These are phyloP conservation scores for Daboia siamensis DNA, from an alignment of 2,113 vertebrate species.

Conservation along the genomic window DNA sequence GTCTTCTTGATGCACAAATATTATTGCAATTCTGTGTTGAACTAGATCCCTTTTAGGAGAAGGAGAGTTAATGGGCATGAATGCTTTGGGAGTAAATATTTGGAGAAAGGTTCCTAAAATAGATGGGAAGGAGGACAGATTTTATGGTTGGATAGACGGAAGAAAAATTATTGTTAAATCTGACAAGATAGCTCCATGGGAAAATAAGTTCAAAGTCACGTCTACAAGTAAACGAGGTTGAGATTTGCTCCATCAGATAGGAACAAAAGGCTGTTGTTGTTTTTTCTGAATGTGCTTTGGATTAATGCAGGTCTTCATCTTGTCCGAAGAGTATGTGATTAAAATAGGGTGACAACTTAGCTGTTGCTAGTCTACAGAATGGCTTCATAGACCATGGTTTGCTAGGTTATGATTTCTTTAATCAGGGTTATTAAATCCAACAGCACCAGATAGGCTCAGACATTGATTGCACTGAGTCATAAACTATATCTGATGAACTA, in stretches of 20 bases:
- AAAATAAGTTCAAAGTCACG: background rate
- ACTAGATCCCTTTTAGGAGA: background rate
- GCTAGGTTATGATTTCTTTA: background rate
- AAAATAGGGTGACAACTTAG: background rate
- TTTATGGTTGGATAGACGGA: background rate
- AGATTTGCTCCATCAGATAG: background rate
- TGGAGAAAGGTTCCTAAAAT: slow-evolving; percentile 8
- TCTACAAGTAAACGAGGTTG: background rate
- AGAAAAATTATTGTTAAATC: background rate
- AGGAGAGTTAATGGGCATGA: background rate
- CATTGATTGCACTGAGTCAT: background rate
- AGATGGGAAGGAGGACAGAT: background rate
- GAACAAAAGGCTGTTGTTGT: background rate
- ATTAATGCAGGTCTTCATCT: background rate
- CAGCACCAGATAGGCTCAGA: background rate
- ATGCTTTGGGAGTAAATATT: background rate
- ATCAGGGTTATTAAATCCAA: background rate
- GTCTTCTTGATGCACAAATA: background rate
- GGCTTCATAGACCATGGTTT: background rate
- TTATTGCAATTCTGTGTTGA: background rate
- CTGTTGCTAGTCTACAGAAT: background rate
- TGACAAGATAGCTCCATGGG: background rate
- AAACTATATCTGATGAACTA: background rate
- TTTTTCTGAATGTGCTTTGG: background rate
- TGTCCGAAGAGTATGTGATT: background rate